A percentile compares a stretch with the other conserved stretches of the same genome.
Conservation (phyloP, 1,140 invertebrate species). For the Saccostrea glomerata region DNA sequence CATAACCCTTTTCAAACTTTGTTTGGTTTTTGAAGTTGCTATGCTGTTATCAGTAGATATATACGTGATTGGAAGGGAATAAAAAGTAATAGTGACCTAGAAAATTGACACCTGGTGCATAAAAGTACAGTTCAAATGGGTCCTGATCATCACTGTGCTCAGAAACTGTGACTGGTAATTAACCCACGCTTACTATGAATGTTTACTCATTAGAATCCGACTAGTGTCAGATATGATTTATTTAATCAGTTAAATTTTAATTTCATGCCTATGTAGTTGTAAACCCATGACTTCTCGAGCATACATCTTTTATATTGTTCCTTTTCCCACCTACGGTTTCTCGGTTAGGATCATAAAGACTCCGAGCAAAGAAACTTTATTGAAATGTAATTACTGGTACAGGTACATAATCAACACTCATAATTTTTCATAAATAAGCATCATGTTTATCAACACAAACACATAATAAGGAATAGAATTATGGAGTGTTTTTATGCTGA, state of each 20-base stretch:
- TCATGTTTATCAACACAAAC: too few relatives aligned
- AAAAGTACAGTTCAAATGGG: neutral
- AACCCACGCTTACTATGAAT: constrained; percentile 2
- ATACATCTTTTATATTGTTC: neutral
- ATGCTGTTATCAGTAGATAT: constrained; percentile 18
- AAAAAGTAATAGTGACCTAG: constrained; percentile 20
- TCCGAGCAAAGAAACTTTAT: neutral
- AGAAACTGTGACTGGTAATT: neutral
- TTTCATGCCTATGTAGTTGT: neutral
- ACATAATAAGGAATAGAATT: too few relatives aligned
- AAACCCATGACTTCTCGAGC: neutral
- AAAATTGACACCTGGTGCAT: neutral
- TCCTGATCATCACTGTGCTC: neutral
- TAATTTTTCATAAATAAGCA: too few relatives aligned
- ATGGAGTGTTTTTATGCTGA: too few relatives aligned
- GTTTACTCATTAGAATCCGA: neutral
- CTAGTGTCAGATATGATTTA: constrained; percentile 10
- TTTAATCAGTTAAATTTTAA: neutral
- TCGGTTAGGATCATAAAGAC: neutral
- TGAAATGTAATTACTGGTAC: too few relatives aligned
- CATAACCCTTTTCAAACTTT: constrained; percentile 17
- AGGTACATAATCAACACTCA: too few relatives aligned
- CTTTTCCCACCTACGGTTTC: neutral
- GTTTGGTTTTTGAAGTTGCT: constrained; percentile 31
- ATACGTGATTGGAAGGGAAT: neutral